These are phyloP conservation scores for Lynx canadensis DNA, from an alignment of 2,113 vertebrate genomes.

Conservation along the genomic window DNA sequence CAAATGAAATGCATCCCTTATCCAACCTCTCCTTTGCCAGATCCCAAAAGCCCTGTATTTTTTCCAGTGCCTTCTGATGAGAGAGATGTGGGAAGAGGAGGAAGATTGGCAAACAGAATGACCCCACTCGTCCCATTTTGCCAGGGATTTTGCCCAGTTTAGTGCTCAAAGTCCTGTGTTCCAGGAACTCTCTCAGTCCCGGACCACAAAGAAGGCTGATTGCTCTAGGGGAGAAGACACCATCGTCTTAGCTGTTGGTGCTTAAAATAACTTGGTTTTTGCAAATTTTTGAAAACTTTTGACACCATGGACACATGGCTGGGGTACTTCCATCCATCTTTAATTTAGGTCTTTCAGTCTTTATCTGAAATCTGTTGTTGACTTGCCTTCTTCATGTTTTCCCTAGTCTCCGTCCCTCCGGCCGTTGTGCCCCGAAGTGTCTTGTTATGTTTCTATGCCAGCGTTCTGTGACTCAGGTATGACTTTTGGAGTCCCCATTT, in stretches of 20 bases:
- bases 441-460: neutral
- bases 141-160: neutral
- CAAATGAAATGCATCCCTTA: neutral
- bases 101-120: neutral
- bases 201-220: fast-evolving
- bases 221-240: neutral
- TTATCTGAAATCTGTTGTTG: neutral
- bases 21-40: neutral
- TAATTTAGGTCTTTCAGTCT: neutral
- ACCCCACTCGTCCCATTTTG: neutral
- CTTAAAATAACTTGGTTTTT: neutral
- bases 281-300: neutral
- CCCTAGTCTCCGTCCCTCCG: neutral
- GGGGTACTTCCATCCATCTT: neutral
- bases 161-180: neutral
- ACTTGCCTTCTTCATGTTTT: neutral
- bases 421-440: no score
- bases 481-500: fast-evolving
- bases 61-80: neutral
- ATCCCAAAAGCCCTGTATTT: neutral
- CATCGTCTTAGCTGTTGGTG: neutral
- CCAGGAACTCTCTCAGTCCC: neutral
- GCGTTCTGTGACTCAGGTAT: neutral
- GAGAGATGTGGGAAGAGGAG: neutral
- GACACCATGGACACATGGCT: neutral